Base-by-base conservation (phyloP, 2,888 invertebrate genomes). In the Cynaeus angustus region DNA sequence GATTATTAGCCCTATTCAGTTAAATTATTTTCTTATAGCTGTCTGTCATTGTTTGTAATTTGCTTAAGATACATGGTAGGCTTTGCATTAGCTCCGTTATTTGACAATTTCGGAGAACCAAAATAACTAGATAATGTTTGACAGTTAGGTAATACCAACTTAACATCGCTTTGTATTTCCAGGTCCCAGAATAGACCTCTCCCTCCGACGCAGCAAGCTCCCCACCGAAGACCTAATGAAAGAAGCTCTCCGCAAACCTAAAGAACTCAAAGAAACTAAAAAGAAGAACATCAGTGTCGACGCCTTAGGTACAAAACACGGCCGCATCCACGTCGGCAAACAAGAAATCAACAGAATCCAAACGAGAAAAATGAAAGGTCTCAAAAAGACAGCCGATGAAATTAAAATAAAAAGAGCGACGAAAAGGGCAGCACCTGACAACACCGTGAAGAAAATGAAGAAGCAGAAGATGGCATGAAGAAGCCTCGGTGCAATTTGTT, bases 201-300 rank as follows among this genome's bases (percentile, higher is more conserved):
- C 89, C 66, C 84, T 98, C 9, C 89, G 98, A 74, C 90, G 99
- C 75, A 93, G 91, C 0, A 95, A 94, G 85, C 87, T 99, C 61
- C 97, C 97, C 0, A 94, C 96, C 0, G 94, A 94, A 74, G 96
- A 97, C 84, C 87, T 98, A 9, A 94, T 91, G 86, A 96, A 94
- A 80, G 89, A 91, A 80, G 91, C 96, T 0, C 92, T 93, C 81
- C 93, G 89, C 75, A 90, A 92, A 83, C 96, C 96, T 0, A 93
- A 90, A 81, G 91, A 92, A 83, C 86, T 94, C 5, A 94, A 91
- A 86, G 87, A 89, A 0, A 91, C 91, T 75, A 94, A 93, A 80
- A 94, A 94, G 87, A 99, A 99, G 89, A 99, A 99, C 83, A 89
- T 98, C 66, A 90, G 92, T 0, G 89, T 89, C 59, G 96, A 99